Percentiles rank a stretch among this genome's conserved stretches.
phyloP scores from a whole-genome alignment of 1,140 invertebrate genomes.

The Trinorchestia longiramus region DNA sequence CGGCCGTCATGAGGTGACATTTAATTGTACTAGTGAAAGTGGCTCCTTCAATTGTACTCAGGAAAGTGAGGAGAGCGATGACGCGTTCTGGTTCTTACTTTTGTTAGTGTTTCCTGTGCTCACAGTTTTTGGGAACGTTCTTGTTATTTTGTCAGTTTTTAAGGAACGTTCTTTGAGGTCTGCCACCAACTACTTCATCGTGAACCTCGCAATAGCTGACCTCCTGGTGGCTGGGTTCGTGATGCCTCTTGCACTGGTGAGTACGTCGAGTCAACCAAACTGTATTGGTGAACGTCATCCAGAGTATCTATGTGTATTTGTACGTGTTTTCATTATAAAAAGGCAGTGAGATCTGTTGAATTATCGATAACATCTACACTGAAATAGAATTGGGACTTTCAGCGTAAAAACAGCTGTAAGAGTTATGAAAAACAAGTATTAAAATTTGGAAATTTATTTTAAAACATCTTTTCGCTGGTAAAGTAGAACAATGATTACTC shows the following conservation, averaged over 20 bases:
- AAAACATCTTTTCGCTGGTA: too few relatives aligned
- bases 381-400: too few relatives aligned
- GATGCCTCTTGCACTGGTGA: constrained; percentile 71
- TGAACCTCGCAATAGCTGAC: constrained; percentile 72
- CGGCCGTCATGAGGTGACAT: not conserved
- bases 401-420: too few relatives aligned
- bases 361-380: too few relatives aligned
- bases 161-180: constrained; percentile 70
- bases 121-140: constrained; percentile 55
- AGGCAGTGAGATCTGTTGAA: too few relatives aligned
- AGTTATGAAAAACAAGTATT: too few relatives aligned
- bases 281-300: not conserved
- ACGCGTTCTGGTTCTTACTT: not conserved
- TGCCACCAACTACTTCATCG: constrained; percentile 72
- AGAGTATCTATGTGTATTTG: too few relatives aligned
- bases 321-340: too few relatives aligned
- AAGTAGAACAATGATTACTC: too few relatives aligned
- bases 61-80: not conserved
- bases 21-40: not conserved
- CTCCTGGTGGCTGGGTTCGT: constrained; percentile 70
- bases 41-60: not conserved
- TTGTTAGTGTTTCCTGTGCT: constrained; percentile 40
- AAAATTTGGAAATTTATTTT: too few relatives aligned
- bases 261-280: not conserved
- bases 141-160: constrained; percentile 55